Evolutionary conservation across 2,888 invertebrate species (phyloP).

Genomic region (Mimumesa dahlbomi): DNA sequence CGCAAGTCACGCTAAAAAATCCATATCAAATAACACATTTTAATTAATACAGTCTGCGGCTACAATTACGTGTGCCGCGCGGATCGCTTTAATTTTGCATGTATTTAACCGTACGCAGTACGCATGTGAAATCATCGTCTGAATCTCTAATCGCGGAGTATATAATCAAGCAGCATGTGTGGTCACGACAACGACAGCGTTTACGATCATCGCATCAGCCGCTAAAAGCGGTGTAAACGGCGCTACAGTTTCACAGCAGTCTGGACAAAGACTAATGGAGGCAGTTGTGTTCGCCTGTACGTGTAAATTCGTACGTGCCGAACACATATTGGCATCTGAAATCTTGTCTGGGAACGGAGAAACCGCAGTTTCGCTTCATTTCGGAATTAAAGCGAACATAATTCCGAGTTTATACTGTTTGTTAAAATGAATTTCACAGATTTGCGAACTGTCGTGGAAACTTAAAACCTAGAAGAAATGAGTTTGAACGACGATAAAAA

Average conservation of each 20-base stretch:
- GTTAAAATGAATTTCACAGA: too few species aligned
- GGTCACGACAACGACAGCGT: conserved; percentile 37
- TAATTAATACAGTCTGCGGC: too few species aligned
- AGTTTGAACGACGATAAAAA: too few species aligned
- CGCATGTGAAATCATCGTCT: conserved; percentile 18
- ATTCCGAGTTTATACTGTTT: too few species aligned
- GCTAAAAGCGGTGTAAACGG: conserved; percentile 52
- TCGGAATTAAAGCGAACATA: too few species aligned
- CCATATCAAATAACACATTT: too few species aligned
- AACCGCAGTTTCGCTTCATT: too few species aligned
- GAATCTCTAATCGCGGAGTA: conserved; percentile 10
- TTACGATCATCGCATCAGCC: conserved; percentile 52
- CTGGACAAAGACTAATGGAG: conserved; percentile 56
- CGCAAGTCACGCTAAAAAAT: too few species aligned
- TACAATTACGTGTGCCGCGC: too few species aligned
- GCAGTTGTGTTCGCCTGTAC: conserved; percentile 13
- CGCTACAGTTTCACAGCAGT: conserved; percentile 16
- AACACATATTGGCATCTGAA: background rate
- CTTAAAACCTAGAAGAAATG: too few species aligned
- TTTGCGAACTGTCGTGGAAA: too few species aligned
- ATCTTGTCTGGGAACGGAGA: background rate
- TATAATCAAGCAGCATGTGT: background rate
- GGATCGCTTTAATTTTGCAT: too few species aligned
- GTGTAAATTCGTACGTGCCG: background rate
- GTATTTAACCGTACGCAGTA: background rate